phyloP scores from a whole-genome alignment of 2,797 vertebrate genomes.

The Muscicapa comitata region DNA sequence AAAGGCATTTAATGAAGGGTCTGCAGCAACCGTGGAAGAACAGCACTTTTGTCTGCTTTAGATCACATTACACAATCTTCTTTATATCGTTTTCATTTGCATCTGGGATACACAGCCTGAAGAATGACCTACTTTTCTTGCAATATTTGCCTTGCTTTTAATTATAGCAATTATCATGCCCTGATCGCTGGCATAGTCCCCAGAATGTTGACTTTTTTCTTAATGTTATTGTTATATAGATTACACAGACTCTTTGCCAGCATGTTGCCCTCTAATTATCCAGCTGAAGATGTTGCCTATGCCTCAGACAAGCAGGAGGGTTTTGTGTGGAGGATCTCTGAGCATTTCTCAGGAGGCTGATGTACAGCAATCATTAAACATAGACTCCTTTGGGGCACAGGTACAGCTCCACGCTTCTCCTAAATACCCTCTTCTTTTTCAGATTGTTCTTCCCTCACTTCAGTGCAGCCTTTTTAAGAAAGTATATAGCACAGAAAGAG shows the following conservation, averaged over 20 bases:
- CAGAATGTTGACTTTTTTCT: slow-evolving; percentile 56
- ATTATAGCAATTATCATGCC: slow-evolving; percentile 72
- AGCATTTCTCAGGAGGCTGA: not conserved
- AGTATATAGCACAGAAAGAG: not conserved
- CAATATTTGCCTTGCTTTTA: slow-evolving; percentile 72
- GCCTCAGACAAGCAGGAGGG: not conserved
- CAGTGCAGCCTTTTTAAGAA: not conserved
- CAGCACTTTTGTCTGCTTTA: slow-evolving; percentile 4
- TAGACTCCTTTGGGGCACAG: not conserved
- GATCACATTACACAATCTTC: slow-evolving; percentile 18
- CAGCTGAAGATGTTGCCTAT: not conserved
- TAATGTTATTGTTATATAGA: slow-evolving; percentile 68
- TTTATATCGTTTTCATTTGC: slow-evolving; percentile 37
- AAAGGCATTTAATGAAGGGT: not conserved
- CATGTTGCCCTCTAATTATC: slow-evolving; percentile 48
- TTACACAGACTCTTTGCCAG: slow-evolving; percentile 50
- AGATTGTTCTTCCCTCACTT: not conserved
- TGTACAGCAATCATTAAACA: not conserved
- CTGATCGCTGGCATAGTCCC: slow-evolving; percentile 56
- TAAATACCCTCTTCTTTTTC: not conserved
- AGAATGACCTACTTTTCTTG: slow-evolving; percentile 70
- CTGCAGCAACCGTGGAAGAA: not conserved
- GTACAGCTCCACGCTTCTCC: not conserved
- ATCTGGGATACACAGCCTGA: slow-evolving; percentile 41
- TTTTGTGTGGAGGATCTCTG: not conserved